Conservation (phyloP, 2,888 invertebrate genomes). For the Pterostichus niger region DNA sequence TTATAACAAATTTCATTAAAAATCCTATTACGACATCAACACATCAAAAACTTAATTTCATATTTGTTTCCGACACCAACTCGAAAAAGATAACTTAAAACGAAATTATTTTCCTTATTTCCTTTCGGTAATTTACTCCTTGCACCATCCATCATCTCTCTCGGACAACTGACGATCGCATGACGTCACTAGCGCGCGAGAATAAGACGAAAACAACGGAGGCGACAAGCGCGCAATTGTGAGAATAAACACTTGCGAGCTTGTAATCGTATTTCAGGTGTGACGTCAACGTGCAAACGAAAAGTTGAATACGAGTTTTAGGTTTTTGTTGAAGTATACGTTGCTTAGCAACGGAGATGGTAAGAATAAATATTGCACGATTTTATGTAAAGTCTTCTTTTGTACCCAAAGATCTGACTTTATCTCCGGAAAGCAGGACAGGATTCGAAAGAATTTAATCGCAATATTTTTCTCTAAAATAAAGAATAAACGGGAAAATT, state of each 20-base stretch:
- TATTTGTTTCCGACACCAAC: constrained; percentile 21
- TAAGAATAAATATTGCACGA: constrained; percentile 8
- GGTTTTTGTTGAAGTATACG: constrained; percentile 12
- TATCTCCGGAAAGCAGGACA: not conserved
- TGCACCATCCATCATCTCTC: constrained; percentile 37
- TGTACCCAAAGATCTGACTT: constrained; percentile 2
- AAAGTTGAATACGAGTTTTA: constrained; percentile 9
- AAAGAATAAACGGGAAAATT: too few relatives aligned
- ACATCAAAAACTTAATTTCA: constrained; percentile 45
- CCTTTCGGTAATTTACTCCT: constrained; percentile 23
- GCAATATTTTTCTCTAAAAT: not conserved
- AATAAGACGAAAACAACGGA: not conserved
- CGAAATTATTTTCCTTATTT: constrained; percentile 41
- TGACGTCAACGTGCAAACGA: not conserved
- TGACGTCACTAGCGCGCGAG: constrained; percentile 38
- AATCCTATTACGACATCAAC: constrained; percentile 25
- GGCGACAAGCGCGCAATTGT: constrained; percentile 24
- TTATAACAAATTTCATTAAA: constrained; percentile 36
- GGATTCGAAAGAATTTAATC: not conserved
- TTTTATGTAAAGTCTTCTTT: constrained; percentile 35
- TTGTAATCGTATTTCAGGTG: constrained; percentile 29
- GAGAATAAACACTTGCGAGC: constrained; percentile 21
- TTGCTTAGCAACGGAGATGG: constrained; percentile 10
- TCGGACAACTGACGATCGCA: constrained; percentile 34
- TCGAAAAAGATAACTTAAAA: constrained; percentile 29